These are phyloP conservation scores for Discoglossus pictus DNA, from an alignment of 2,797 vertebrate species.

Conservation along the genomic window DNA sequence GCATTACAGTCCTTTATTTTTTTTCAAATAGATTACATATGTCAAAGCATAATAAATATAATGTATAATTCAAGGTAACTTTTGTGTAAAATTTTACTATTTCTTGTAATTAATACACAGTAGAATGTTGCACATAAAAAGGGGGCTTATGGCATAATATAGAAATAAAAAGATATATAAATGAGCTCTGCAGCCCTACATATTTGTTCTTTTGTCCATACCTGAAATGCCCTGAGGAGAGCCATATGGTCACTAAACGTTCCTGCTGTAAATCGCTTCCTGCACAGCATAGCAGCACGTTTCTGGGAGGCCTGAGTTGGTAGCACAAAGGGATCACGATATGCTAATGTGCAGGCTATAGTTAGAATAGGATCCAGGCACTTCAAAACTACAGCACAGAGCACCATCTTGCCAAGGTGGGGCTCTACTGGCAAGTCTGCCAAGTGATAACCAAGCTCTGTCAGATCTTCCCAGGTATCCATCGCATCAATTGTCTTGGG, in stretches of 20 bases:
- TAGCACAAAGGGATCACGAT: slow-evolving; percentile 89
- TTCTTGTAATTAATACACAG: too few species aligned
- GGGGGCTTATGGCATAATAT: too few species aligned
- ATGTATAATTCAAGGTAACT: too few species aligned
- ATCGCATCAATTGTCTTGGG: slow-evolving; percentile 91
- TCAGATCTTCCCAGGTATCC: slow-evolving; percentile 88
- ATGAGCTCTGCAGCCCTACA: too few species aligned
- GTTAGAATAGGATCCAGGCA: slow-evolving; percentile 95
- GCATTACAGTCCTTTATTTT: too few species aligned
- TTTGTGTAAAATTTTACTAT: too few species aligned
- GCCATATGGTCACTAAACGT: slow-evolving; percentile 97
- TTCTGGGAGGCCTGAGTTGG: slow-evolving; percentile 84
- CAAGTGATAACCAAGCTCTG: slow-evolving; percentile 90
- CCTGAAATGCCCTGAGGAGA: slow-evolving; percentile 93
- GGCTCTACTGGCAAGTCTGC: slow-evolving; percentile 91
- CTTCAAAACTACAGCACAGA: slow-evolving; percentile 87
- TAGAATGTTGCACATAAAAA: too few species aligned
- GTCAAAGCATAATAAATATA: too few species aligned
- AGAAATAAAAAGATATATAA: too few species aligned
- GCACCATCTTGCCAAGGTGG: slow-evolving; percentile 96
- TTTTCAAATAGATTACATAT: too few species aligned
- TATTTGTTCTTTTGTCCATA: too few species aligned
- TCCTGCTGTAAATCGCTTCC: slow-evolving; percentile 81
- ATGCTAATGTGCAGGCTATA: slow-evolving; percentile 89
- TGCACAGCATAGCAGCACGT: slow-evolving; percentile 81